These are phyloP conservation scores for Dermolepida albohirtum DNA, from an alignment of 2,888 invertebrate genomes.

Conservation along the genomic window DNA sequence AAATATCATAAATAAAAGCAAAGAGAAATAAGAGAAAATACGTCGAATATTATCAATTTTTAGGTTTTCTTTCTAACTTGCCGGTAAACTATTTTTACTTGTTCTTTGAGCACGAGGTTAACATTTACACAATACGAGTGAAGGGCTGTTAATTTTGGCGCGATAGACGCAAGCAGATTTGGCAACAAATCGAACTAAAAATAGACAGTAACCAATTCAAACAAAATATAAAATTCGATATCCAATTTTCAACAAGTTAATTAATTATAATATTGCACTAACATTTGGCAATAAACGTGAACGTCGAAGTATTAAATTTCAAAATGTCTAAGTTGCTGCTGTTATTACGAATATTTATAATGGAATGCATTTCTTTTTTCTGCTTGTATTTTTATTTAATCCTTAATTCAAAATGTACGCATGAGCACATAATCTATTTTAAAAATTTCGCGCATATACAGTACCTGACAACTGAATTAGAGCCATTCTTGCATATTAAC, in stretches of 20 bases:
- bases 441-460: too few species aligned
- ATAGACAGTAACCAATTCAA: constrained; percentile 7
- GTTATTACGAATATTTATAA: too few species aligned
- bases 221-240: constrained; percentile 23
- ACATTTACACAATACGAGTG: constrained; percentile 22
- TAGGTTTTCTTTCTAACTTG: constrained; percentile 4
- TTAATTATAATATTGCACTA: constrained; percentile 14
- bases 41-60: constrained; percentile 14
- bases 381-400: too few species aligned
- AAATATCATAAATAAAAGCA: constrained; percentile 3
- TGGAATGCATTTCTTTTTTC: too few species aligned
- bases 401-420: too few species aligned
- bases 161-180: constrained; percentile 26
- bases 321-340: too few species aligned
- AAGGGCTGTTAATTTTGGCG: constrained; percentile 31
- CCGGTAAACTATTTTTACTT: constrained; percentile 17
- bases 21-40: constrained; percentile 4
- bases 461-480: too few species aligned
- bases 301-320: too few species aligned
- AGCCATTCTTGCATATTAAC: too few species aligned
- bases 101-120: constrained; percentile 19
- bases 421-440: too few species aligned
- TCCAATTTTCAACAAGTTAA: constrained; percentile 7
- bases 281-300: background rate
- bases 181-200: constrained; percentile 17